These are phyloP conservation scores for Perognathus longimembris DNA, from an alignment of 2,113 vertebrate genomes.

Conservation along the genomic window DNA sequence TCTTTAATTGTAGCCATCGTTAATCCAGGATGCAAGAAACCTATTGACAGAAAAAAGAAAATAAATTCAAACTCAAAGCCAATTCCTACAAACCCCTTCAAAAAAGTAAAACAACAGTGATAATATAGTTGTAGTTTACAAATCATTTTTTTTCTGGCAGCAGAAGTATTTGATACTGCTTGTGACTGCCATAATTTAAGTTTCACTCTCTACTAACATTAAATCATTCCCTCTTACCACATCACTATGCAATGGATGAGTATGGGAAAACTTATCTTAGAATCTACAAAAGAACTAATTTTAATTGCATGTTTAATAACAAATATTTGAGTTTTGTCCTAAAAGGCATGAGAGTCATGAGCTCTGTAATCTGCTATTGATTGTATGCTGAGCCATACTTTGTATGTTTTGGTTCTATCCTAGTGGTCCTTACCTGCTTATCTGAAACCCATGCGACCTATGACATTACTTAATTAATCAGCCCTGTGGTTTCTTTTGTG, in stretches of 20 bases:
- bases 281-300: slow-evolving; percentile 41
- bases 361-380: slow-evolving; percentile 71
- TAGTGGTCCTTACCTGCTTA: slow-evolving; percentile 62
- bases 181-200: slow-evolving; percentile 29
- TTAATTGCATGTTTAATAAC: slow-evolving; percentile 71
- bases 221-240: slow-evolving; percentile 25
- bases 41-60: slow-evolving; percentile 46
- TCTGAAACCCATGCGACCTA: slow-evolving; percentile 57
- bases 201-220: not conserved
- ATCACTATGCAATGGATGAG: slow-evolving; percentile 49
- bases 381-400: slow-evolving; percentile 62
- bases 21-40: not conserved
- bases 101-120: slow-evolving; percentile 54
- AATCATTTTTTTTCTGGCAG: too few relatives aligned
- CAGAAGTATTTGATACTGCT: not conserved
- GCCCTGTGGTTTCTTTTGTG: slow-evolving; percentile 53
- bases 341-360: slow-evolving; percentile 47
- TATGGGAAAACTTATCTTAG: slow-evolving; percentile 66
- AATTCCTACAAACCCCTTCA: slow-evolving; percentile 44
- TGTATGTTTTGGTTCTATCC: slow-evolving; percentile 62
- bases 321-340: slow-evolving; percentile 75
- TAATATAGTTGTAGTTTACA: not conserved
- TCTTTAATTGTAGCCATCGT: slow-evolving; percentile 47
- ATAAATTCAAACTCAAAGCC: slow-evolving; percentile 36
- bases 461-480: slow-evolving; percentile 66